Percentiles rank a stretch among this genome's conserved stretches.
These are phyloP conservation scores for Drosophila triauraria DNA, from an alignment of 1,140 invertebrate genomes.

Conservation along the genomic window DNA sequence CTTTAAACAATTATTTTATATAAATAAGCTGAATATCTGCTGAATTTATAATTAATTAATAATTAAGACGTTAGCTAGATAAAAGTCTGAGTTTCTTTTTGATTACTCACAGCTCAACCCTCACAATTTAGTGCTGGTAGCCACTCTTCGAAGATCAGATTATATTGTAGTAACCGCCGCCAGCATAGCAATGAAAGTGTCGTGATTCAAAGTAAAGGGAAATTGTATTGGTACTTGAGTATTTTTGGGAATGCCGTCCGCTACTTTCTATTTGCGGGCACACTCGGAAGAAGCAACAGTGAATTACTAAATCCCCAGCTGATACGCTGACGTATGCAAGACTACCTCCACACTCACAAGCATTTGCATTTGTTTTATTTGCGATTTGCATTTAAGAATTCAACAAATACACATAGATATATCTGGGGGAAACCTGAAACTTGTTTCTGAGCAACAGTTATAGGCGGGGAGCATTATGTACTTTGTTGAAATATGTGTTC, in stretches of 20 bases:
- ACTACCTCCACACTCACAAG: not conserved
- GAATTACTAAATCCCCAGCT: constrained; percentile 5
- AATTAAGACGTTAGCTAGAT: not conserved
- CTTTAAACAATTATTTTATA: not conserved
- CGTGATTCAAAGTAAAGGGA: constrained; percentile 5
- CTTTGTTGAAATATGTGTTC: constrained; percentile 4
- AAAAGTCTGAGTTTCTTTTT: not conserved
- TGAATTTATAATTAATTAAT: too few species aligned
- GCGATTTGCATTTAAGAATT: constrained; percentile 12
- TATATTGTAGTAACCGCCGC: not conserved
- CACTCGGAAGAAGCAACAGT: constrained; percentile 18
- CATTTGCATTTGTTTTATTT: constrained; percentile 6
- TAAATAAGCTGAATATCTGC: too few species aligned
- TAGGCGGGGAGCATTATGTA: not conserved
- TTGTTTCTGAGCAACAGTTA: constrained; percentile 11
- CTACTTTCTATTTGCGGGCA: constrained; percentile 36
- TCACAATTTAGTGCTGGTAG: constrained; percentile 1
- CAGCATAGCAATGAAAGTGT: constrained; percentile 30
- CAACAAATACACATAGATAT: constrained; percentile 2
- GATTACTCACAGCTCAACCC: not conserved
- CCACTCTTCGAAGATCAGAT: not conserved
- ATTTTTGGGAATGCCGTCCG: constrained; percentile 1
- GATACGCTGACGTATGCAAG: not conserved
- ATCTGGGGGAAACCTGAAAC: constrained; percentile 10
- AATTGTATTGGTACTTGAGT: not conserved